Percentiles rank a stretch among this genome's conserved stretches.
phyloP scores from a whole-genome alignment of 2,888 invertebrate genomes.

The Pammene aurita region DNA sequence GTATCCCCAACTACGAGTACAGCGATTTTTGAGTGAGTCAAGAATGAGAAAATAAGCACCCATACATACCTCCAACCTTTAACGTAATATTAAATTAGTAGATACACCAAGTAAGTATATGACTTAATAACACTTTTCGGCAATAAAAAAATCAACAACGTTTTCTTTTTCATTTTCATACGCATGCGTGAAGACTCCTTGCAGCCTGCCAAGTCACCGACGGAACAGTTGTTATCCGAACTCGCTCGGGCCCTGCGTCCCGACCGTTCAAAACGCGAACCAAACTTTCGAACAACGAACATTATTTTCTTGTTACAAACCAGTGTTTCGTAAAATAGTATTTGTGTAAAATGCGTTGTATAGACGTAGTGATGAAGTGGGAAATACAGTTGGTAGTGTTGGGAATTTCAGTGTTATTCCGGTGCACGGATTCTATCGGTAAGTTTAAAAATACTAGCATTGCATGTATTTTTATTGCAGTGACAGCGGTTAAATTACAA shows the following conservation, averaged over 20 bases:
- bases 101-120: no score
- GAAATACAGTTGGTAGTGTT: slow-evolving; percentile 61
- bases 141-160: slow-evolving; percentile 27
- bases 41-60: no score
- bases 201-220: slow-evolving; percentile 19
- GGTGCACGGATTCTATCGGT: slow-evolving; percentile 76
- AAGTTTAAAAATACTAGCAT: slow-evolving; percentile 48
- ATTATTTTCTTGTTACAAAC: not conserved
- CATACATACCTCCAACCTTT: no score
- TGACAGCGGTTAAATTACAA: no score
- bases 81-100: no score
- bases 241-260: slow-evolving; percentile 18
- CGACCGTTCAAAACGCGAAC: slow-evolving; percentile 20
- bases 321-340: slow-evolving; percentile 30
- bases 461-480: not conserved
- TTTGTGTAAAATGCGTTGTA: slow-evolving; percentile 54
- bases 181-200: slow-evolving; percentile 37
- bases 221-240: slow-evolving; percentile 31
- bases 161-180: slow-evolving; percentile 17
- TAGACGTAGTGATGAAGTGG: slow-evolving; percentile 68
- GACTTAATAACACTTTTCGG: not conserved
- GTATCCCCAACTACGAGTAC: no score
- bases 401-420: slow-evolving; percentile 77
- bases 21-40: no score
- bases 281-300: slow-evolving; percentile 14